These are phyloP conservation scores for Drosophila maculinotata DNA, from an alignment of 2,888 invertebrate genomes.

Conservation along the genomic window DNA sequence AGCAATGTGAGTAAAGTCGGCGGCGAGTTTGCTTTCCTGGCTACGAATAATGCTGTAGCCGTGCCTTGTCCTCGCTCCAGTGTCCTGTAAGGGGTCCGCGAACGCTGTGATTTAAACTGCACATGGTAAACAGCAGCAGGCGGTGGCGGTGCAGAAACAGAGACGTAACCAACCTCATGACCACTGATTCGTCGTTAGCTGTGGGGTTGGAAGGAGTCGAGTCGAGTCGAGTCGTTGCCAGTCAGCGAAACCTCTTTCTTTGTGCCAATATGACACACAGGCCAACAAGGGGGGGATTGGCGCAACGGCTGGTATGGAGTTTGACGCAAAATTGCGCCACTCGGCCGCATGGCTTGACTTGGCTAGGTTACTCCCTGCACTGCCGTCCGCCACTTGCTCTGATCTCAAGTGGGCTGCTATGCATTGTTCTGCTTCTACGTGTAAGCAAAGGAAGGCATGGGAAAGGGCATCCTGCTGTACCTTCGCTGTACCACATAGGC, in stretches of 20 bases:
- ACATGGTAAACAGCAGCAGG: conserved; percentile 64
- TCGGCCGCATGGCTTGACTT: conserved; percentile 48
- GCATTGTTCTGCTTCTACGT: conserved; percentile 70
- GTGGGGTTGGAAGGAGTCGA: conserved; percentile 46
- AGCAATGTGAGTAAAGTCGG: conserved; percentile 44
- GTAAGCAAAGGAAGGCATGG: conserved; percentile 31
- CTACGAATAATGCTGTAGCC: conserved; percentile 38
- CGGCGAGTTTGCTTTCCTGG: conserved; percentile 45
- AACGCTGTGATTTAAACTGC: conserved; percentile 61
- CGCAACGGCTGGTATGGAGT: conserved; percentile 21
- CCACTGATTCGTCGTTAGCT: conserved; percentile 35
- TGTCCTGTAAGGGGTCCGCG: conserved; percentile 32
- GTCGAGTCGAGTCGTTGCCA: conserved; percentile 59
- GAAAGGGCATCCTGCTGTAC: conserved; percentile 33
- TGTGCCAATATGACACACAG: conserved; percentile 58
- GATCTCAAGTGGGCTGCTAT: conserved; percentile 78
- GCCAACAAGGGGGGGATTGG: conserved; percentile 40
- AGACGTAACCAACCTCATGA: conserved; percentile 53
- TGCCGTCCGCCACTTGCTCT: conserved; percentile 67
- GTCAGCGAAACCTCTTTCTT: conserved; percentile 70
- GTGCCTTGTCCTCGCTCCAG: conserved; percentile 10
- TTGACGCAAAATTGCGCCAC: conserved; percentile 66
- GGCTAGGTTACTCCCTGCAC: conserved; percentile 40
- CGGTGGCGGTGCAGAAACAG: conserved; percentile 38
- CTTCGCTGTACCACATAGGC: conserved; percentile 41